Percentiles rank a stretch among this genome's conserved stretches.
These are phyloP conservation scores for Neelides sp. DNA, from an alignment of 1,140 invertebrate species.

Conservation along the genomic window DNA sequence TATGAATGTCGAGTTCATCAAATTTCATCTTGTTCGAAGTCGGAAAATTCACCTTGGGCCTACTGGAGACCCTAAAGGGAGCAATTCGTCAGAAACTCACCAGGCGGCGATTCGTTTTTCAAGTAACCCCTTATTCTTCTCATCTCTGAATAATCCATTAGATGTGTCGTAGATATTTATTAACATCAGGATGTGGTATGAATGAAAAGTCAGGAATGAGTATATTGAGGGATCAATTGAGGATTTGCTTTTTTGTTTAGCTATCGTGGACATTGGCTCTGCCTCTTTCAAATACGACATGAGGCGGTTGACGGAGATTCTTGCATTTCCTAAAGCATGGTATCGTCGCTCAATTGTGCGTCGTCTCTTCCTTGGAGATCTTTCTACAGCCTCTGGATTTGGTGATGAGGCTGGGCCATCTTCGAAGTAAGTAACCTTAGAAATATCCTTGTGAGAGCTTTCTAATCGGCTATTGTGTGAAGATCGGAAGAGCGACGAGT, in stretches of 20 bases:
- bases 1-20: slow-evolving; percentile 93
- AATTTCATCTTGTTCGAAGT: slow-evolving; percentile 83
- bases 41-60: slow-evolving; percentile 61
- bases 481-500: no score
- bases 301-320: slow-evolving; percentile 88
- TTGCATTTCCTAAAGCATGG: slow-evolving; percentile 97
- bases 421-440: no score
- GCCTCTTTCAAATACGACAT: slow-evolving; percentile 98
- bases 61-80: slow-evolving; percentile 38
- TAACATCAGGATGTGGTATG: not conserved
- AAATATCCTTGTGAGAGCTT: no score
- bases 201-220: not conserved
- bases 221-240: slow-evolving; percentile 1
- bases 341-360: slow-evolving; percentile 84
- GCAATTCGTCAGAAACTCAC: slow-evolving; percentile 14
- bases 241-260: slow-evolving; percentile 40
- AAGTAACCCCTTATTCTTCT: slow-evolving; percentile 46
- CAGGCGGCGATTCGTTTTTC: slow-evolving; percentile 79
- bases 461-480: no score
- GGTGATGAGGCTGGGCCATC: slow-evolving; percentile 45
- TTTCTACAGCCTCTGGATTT: slow-evolving; percentile 45
- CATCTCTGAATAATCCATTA: slow-evolving; percentile 15
- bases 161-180: not conserved
- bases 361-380: slow-evolving; percentile 81
- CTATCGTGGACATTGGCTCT: slow-evolving; percentile 90